Base-by-base conservation (phyloP, 2,113 vertebrate genomes). In the Okapia johnstoni region DNA sequence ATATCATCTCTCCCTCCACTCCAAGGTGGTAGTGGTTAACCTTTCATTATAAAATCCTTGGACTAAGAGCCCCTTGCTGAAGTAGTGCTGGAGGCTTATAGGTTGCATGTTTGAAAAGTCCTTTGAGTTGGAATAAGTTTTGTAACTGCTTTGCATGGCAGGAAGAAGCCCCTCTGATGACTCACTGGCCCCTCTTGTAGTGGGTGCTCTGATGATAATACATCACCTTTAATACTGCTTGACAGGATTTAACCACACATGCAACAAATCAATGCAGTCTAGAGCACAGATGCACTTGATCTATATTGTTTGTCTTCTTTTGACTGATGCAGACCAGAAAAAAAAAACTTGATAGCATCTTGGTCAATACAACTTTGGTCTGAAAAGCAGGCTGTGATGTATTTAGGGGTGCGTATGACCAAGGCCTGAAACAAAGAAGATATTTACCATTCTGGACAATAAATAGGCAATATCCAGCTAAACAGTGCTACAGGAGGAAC, bases 321-420 rank as follows among this genome's bases (percentile, higher is more conserved):
- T 97, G 61, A 96, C 97, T 97, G 93, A 48, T 81, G 43, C 94
- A 88, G 91, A 97, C 86, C 36, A 2, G 77, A 81, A 96, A 81
- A 95, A 81, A 92, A 70, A 76, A 25, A 40, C 97, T 92, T 88
- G 91, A 52, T 66, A n/a, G 16, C 1, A 33, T 90, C 97, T 96
- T 28, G 11, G 95, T 70, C 98, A 96, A 96, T 58, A 92, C 2
- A 97, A 93, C 98, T 97, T 96, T 87, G 70, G 96, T 97, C 97
- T 95, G 92, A 17, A 94, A 60, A 94, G 92, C 54, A 96, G 96
- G 57, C 58, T 79, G 28, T 46, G 23, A 19, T 77, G 0, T 93
- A 73, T 96, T 97, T 98, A 87, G 60, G 94, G 95, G 61, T 85
- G 91, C n/a, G 79, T 93, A 86, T 96, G 81, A 46, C 60, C 58